Percentiles rank a stretch among this genome's conserved stretches.
These are phyloP conservation scores for Lucinisca nassula DNA, from an alignment of 2,888 invertebrate genomes.

Conservation along the genomic window DNA sequence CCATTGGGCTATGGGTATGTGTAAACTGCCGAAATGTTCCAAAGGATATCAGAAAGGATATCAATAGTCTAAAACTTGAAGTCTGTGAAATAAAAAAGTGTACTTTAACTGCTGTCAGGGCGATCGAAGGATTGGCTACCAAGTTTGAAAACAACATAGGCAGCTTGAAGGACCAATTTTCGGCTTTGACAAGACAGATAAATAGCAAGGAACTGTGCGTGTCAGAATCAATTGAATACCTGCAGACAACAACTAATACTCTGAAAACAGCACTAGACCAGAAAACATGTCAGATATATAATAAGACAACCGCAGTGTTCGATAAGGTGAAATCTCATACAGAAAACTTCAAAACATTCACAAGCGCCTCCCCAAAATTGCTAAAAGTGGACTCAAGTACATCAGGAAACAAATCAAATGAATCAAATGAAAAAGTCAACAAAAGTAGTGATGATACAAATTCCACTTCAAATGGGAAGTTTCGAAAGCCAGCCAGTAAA, in stretches of 20 bases:
- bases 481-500: not conserved
- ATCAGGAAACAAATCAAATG: not conserved
- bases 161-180: not conserved
- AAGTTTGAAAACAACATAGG: not conserved
- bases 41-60: not conserved
- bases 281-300: not conserved
- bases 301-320: not conserved
- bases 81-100: not conserved
- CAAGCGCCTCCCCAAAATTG: not conserved
- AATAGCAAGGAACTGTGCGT: not conserved
- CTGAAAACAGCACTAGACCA: not conserved
- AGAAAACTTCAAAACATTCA: not conserved
- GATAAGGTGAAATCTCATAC: not conserved
- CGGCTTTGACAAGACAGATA: not conserved
- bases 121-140: not conserved
- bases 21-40: not conserved
- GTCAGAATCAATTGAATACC: not conserved
- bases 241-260: not conserved
- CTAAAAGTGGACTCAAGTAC: not conserved
- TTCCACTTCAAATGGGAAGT: not conserved
- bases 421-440: not conserved
- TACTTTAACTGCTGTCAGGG: not conserved
- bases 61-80: not conserved
- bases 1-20: not conserved
- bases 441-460: too few relatives aligned